Base-by-base conservation (phyloP, 2,113 vertebrate species). In the Oxyruncus cristatus region DNA sequence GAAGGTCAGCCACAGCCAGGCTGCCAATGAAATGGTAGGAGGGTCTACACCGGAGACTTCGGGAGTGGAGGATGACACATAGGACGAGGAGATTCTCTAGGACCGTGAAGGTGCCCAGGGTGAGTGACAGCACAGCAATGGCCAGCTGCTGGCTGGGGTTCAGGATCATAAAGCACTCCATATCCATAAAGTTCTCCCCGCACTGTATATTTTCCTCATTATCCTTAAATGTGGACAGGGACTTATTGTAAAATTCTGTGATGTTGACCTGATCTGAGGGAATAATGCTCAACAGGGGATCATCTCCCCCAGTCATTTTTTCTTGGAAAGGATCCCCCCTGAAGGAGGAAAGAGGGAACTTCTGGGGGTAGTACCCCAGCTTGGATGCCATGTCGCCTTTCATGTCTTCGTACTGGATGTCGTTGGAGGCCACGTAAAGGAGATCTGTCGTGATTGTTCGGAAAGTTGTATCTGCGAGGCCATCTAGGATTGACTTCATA, bases 161-260 rank as follows among this genome's bases (percentile, higher is more conserved):
- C 97, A 99, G 98, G 89, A 99, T 99, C 99, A 99, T 99, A 97
- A 99, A 99, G 91, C 99, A 99, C 95, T 99, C 99, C 99, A 99
- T 99, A 98, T 99, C 99, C 99, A 99, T 99, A 86, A 99, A 99
- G 98, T 99, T 99, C 98, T 99, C 99, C 37, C 99, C 99, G 30
- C 99, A 99, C 76, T 99, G 99, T 92, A 99, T 98, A 61, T 95
- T 99, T 52, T 98, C 98, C 8, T 98, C 98, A 71, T 98, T 99
- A 55, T 99, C 99, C 94, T 98, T 99, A 94, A 97, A 97, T 4
- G 97, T 97, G 6, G 99, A 98, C 4, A 98, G 94, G 84, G 98
- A 99, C 97, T 98, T 98, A 98, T 99, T 99, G 93, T 99, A 99
- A 92, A 99, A 98, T 85, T 99, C 99, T 21, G 99, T 99, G 88